These are phyloP conservation scores for Doris montereyensis DNA, from an alignment of 2,888 invertebrate genomes.

Conservation along the genomic window DNA sequence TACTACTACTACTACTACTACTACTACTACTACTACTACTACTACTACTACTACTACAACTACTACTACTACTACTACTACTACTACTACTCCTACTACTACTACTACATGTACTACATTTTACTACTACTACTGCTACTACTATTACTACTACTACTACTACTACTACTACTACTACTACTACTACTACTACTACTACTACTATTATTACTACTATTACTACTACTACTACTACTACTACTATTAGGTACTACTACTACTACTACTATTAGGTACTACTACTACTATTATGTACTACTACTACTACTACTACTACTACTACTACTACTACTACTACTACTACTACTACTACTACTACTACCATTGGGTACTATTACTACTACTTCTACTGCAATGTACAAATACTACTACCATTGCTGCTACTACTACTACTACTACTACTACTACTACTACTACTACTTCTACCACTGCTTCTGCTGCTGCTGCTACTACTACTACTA, in stretches of 20 bases:
- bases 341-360: background rate
- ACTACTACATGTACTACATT: background rate
- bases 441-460: too few species aligned
- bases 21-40: background rate
- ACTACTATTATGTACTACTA: conserved; percentile 14
- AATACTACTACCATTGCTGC: too few species aligned
- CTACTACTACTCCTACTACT: background rate
- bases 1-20: background rate
- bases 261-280: background rate
- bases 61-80: background rate
- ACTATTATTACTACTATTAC: conserved; percentile 12
- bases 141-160: conserved; percentile 17
- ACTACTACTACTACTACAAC: conserved; percentile 1
- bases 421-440: too few species aligned
- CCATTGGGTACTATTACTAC: background rate
- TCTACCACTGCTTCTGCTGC: too few species aligned
- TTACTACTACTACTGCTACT: conserved; percentile 18
- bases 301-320: conserved; percentile 13
- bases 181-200: conserved; percentile 13
- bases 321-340: conserved; percentile 20
- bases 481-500: too few species aligned
- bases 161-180: conserved; percentile 20
- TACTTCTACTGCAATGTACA: background rate
- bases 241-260: background rate
- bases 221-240: background rate